These are phyloP conservation scores for Caenorhabditis wallacei DNA, from an alignment of 2,888 invertebrate species.

Conservation along the genomic window DNA sequence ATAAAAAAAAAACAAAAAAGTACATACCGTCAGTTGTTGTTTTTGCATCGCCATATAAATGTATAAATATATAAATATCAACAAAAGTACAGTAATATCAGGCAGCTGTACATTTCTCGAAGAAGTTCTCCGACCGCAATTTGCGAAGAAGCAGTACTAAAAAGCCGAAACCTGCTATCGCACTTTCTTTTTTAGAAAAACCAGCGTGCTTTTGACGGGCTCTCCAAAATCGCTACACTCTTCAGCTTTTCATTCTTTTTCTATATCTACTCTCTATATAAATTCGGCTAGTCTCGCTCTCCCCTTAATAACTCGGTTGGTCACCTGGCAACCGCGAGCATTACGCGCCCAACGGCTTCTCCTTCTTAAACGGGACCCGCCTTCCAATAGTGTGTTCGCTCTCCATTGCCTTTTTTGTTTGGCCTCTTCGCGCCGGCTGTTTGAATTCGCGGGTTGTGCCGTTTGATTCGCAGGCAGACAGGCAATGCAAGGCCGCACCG, in stretches of 20 bases:
- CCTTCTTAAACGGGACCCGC: neutral
- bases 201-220: conserved; percentile 31
- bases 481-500: conserved; percentile 56
- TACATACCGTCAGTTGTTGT: conserved; percentile 62
- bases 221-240: conserved; percentile 62
- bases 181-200: conserved; percentile 52
- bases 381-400: conserved; percentile 28
- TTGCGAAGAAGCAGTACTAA: conserved; percentile 24
- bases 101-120: conserved; percentile 48
- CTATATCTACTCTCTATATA: conserved; percentile 62
- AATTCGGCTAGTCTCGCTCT: conserved; percentile 48
- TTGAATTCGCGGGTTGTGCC: conserved; percentile 46
- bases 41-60: conserved; percentile 61
- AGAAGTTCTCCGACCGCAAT: conserved; percentile 36
- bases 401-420: conserved; percentile 12
- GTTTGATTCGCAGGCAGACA: conserved; percentile 58
- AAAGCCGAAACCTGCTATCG: conserved; percentile 53
- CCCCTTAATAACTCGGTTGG: conserved; percentile 58
- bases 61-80: conserved; percentile 21
- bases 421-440: neutral
- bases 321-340: conserved; percentile 52
- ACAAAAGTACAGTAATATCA: conserved; percentile 38
- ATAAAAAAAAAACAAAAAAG: neutral
- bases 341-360: conserved; percentile 19
- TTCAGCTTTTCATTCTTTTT: conserved; percentile 60